These are phyloP conservation scores for Sphaerophoria rueppellii DNA, from an alignment of 2,888 invertebrate species.

Conservation along the genomic window DNA sequence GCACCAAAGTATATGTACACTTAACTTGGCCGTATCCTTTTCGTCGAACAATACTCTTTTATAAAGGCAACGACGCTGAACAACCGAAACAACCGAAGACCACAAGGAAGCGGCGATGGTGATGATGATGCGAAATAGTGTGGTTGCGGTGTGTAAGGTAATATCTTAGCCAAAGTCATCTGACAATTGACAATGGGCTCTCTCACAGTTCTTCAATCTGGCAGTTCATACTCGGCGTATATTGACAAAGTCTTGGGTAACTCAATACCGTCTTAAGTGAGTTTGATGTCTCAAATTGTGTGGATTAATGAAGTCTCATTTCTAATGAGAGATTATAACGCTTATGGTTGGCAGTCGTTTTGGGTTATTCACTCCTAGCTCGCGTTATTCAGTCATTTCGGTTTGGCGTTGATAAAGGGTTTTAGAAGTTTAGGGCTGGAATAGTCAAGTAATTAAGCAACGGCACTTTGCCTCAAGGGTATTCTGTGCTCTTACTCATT, in stretches of 20 bases:
- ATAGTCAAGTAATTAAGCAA: too few relatives aligned
- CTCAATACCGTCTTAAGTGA: slow-evolving; percentile 48
- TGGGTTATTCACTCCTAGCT: slow-evolving; percentile 30
- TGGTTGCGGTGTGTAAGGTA: slow-evolving; percentile 58
- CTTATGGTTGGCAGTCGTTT: slow-evolving; percentile 64
- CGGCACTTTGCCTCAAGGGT: too few relatives aligned
- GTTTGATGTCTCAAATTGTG: slow-evolving; percentile 43
- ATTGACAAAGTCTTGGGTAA: slow-evolving; percentile 60
- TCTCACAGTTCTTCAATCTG: slow-evolving; percentile 9
- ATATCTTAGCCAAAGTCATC: slow-evolving; percentile 50
- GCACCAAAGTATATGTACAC: slow-evolving; percentile 43
- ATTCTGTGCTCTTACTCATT: too few relatives aligned
- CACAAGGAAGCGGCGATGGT: not conserved
- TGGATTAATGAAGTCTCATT: slow-evolving; percentile 70
- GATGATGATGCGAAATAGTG: slow-evolving; percentile 10
- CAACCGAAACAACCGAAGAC: too few relatives aligned
- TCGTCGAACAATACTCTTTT: slow-evolving; percentile 25
- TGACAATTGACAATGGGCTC: slow-evolving; percentile 58
- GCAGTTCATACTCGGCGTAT: slow-evolving; percentile 34
- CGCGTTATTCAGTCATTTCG: slow-evolving; percentile 51
- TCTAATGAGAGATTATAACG: slow-evolving; percentile 59
- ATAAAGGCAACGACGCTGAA: too few relatives aligned
- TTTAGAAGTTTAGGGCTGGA: too few relatives aligned
- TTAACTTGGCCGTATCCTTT: slow-evolving; percentile 54
- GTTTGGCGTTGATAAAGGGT: slow-evolving; percentile 39